phyloP scores from a whole-genome alignment of 2,888 invertebrate genomes.

The Aporophyla lueneburgensis region DNA sequence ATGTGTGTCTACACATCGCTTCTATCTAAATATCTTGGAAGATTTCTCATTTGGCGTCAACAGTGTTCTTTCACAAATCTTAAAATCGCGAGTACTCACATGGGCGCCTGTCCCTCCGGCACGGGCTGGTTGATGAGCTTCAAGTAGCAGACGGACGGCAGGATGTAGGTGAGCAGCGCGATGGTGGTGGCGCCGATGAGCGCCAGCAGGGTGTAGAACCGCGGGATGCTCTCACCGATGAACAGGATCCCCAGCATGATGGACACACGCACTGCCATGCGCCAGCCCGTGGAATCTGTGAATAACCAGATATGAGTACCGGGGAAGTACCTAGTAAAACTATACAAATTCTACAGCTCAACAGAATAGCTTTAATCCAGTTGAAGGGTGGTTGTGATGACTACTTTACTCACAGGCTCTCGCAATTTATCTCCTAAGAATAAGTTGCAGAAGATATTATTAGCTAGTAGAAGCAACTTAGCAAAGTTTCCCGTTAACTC shows the following conservation, averaged over 20 bases:
- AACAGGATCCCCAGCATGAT: slow-evolving; percentile 91
- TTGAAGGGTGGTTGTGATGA: neutral
- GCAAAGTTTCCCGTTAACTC: neutral
- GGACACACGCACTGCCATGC: slow-evolving; percentile 90
- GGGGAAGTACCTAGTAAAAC: neutral
- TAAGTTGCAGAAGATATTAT: neutral
- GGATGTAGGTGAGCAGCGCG: slow-evolving; percentile 92
- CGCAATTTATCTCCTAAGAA: neutral
- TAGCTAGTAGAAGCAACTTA: neutral
- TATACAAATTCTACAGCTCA: neutral
- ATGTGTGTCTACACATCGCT: neutral
- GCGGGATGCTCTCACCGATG: slow-evolving; percentile 92
- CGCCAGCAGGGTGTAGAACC: slow-evolving; percentile 93
- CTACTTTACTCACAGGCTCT: neutral
- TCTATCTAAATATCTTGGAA: neutral
- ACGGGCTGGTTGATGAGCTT: slow-evolving; percentile 88
- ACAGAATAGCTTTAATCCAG: neutral
- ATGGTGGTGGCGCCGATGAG: slow-evolving; percentile 93
- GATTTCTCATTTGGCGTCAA: neutral
- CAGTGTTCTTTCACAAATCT: neutral
- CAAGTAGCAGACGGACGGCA: slow-evolving; percentile 93
- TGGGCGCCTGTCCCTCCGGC: slow-evolving; percentile 74
- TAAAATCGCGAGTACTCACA: slow-evolving; percentile 71
- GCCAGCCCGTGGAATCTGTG: slow-evolving; percentile 91
- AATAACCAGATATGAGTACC: neutral